Conservation (phyloP, 2,888 invertebrate species). For the Blera fallax region DNA sequence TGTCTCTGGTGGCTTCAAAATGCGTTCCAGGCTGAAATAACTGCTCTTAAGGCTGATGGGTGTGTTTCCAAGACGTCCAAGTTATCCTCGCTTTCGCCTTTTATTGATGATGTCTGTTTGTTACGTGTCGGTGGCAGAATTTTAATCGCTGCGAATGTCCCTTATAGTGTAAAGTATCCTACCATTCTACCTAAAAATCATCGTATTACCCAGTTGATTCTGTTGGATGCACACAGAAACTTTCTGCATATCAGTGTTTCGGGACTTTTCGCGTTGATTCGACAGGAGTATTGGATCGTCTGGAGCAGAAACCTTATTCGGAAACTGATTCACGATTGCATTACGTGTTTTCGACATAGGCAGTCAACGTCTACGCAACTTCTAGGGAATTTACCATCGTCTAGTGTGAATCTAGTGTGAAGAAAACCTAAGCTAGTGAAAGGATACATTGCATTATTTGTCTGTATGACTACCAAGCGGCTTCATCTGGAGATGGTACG, state of each 20-base stretch:
- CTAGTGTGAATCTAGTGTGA: not conserved
- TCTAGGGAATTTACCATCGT: conserved; percentile 27
- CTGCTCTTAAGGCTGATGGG: not conserved
- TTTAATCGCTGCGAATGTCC: not conserved
- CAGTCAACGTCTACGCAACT: conserved; percentile 27
- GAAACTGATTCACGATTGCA: no score
- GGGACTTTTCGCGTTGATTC: not conserved
- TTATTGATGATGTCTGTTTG: conserved; percentile 6
- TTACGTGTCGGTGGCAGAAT: conserved; percentile 27
- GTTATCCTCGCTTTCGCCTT: conserved; percentile 16
- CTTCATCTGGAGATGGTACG: no score
- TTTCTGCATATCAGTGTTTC: conserved; percentile 1
- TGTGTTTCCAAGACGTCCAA: conserved; percentile 9
- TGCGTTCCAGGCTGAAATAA: conserved; percentile 16
- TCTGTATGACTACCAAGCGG: conserved; percentile 1
- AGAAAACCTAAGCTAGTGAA: not conserved
- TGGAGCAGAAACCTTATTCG: not conserved
- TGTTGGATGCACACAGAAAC: conserved; percentile 1
- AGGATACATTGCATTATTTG: not conserved
- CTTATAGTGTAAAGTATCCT: no score
- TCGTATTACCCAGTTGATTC: not conserved
- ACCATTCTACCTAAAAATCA: not conserved
- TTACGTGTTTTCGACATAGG: conserved; percentile 12
- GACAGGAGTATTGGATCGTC: conserved; percentile 10
- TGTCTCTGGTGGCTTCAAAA: conserved; percentile 7